Conservation (phyloP, 2,888 invertebrate species). For the Amblyteles armatorius region DNA sequence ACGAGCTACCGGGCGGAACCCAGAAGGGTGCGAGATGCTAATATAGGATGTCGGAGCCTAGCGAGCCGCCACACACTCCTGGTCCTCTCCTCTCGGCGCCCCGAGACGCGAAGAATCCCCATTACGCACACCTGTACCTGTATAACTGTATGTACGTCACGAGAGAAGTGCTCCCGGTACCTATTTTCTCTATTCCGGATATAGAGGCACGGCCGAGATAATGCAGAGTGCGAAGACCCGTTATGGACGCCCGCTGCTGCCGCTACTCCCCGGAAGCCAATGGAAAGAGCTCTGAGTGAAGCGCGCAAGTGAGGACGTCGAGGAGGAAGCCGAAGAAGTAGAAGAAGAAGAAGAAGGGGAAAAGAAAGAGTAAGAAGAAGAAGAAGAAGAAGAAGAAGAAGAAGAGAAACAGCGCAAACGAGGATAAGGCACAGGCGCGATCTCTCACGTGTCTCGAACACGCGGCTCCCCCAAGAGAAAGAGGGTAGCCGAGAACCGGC, state of each 20-base stretch:
- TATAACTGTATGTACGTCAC: slow-evolving; percentile 1
- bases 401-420: slow-evolving; percentile 31
- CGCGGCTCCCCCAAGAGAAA: slow-evolving; percentile 37
- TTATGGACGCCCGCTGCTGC: slow-evolving; percentile 23
- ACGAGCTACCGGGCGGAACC: slow-evolving; percentile 62
- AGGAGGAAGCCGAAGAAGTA: background rate
- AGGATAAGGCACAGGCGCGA: slow-evolving; percentile 32
- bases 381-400: background rate
- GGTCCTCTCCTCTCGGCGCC: slow-evolving; percentile 23
- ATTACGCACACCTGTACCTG: slow-evolving; percentile 47
- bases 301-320: background rate
- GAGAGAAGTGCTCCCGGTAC: background rate
- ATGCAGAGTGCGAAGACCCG: slow-evolving; percentile 32
- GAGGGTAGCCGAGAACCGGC: slow-evolving; percentile 17
- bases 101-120: slow-evolving; percentile 55
- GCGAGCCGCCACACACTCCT: slow-evolving; percentile 6
- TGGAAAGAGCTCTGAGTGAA: background rate
- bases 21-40: slow-evolving; percentile 65
- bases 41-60: slow-evolving; percentile 62
- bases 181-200: slow-evolving; percentile 6
- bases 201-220: slow-evolving; percentile 10
- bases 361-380: background rate
- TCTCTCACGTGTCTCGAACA: slow-evolving; percentile 44
- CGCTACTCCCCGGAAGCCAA: background rate
- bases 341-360: too few relatives aligned